Percentiles rank a stretch among this genome's conserved stretches.
Evolutionary conservation across 1,140 invertebrate genomes (phyloP).

Genomic region (Drosophila orosa): DNA sequence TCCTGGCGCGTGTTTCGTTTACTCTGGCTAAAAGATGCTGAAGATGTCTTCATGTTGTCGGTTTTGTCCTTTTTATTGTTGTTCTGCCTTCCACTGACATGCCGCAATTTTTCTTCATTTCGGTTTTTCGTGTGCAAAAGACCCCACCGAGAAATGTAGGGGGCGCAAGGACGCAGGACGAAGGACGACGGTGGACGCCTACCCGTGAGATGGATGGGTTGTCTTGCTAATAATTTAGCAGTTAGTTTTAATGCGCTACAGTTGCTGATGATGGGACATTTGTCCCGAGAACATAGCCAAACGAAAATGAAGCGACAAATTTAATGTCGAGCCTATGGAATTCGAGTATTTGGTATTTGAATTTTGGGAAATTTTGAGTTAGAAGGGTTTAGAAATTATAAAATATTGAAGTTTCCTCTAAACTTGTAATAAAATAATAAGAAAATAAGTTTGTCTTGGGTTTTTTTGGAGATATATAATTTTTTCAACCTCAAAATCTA

Average conservation of each 20-base stretch:
- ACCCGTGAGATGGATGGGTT: slow-evolving; percentile 68
- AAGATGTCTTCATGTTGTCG: slow-evolving; percentile 75
- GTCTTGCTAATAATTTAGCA: slow-evolving; percentile 78
- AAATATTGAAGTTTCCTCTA: neutral
- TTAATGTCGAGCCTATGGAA: slow-evolving; percentile 7
- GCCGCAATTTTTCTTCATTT: slow-evolving; percentile 82
- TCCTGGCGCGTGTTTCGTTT: slow-evolving; percentile 77
- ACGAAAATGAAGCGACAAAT: slow-evolving; percentile 4
- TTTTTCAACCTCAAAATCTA: neutral
- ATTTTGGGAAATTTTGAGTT: neutral
- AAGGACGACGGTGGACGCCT: slow-evolving; percentile 15
- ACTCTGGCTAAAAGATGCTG: slow-evolving; percentile 50
- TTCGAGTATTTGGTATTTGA: neutral
- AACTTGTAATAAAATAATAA: neutral
- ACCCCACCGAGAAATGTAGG: slow-evolving; percentile 10
- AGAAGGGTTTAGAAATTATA: neutral
- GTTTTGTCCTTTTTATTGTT: slow-evolving; percentile 71
- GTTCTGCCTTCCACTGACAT: slow-evolving; percentile 76
- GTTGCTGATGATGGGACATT: slow-evolving; percentile 35
- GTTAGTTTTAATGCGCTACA: slow-evolving; percentile 74
- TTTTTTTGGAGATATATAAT: neutral
- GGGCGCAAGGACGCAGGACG: slow-evolving; percentile 2
- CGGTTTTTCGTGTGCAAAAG: slow-evolving; percentile 51
- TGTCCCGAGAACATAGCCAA: slow-evolving; percentile 3
- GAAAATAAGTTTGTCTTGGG: neutral